Conservation (phyloP, 1,140 invertebrate genomes). For the Anagrus nilaparvatae region DNA sequence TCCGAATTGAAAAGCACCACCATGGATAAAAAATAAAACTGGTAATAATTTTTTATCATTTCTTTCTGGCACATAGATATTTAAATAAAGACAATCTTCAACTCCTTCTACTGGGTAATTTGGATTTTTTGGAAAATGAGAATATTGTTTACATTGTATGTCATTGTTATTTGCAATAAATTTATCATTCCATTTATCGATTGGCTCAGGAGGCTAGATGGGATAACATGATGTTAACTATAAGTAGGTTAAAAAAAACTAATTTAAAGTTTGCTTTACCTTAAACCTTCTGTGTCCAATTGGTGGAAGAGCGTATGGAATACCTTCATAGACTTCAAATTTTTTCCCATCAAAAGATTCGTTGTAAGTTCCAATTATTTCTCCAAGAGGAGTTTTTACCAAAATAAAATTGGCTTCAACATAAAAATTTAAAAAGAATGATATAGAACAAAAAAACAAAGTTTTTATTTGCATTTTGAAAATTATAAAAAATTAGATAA, state of each 20-base stretch:
- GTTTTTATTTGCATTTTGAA: no score
- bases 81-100: conserved; percentile 7
- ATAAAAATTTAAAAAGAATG: no score
- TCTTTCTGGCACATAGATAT: not conserved
- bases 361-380: conserved; percentile 19
- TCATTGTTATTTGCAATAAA: not conserved
- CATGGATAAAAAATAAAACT: not conserved
- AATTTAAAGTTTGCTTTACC: no score
- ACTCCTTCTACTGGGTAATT: not conserved
- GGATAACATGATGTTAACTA: no score
- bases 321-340: conserved; percentile 44
- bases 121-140: not conserved
- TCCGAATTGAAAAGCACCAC: not conserved
- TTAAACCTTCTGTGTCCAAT: conserved; percentile 41
- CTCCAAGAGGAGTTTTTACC: conserved; percentile 17
- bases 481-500: no score
- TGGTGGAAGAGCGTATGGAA: conserved; percentile 48
- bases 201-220: conserved; percentile 7
- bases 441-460: no score
- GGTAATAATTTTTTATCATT: not conserved
- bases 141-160: not conserved
- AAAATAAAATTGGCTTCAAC: no score
- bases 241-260: no score
- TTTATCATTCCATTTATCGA: conserved; percentile 1
- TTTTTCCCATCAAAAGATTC: conserved; percentile 17